Evolutionary conservation across 23 tunicate species (phyloP).

Genomic region (Ciona savignyi): DNA sequence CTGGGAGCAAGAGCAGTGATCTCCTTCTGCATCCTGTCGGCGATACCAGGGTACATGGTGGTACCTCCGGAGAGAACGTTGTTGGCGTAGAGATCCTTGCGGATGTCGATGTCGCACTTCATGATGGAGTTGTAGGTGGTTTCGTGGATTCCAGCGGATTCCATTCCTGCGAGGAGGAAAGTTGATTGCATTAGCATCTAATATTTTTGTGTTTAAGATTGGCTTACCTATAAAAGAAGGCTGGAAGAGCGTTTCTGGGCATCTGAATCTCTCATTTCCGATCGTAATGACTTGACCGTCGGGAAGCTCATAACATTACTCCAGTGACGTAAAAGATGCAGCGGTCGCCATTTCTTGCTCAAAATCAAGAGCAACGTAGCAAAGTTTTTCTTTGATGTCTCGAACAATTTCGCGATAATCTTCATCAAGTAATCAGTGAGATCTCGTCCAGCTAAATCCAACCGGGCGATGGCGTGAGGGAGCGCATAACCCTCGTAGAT

Average conservation of each 20-base stretch:
- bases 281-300: conserved; percentile 97
- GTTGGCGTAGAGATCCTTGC: conserved; percentile 94
- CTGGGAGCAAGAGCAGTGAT: conserved; percentile 98
- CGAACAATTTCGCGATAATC: conserved; percentile 95
- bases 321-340: conserved; percentile 84
- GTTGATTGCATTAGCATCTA: too few relatives aligned
- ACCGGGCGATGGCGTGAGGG: conserved; percentile 96
- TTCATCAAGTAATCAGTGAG: conserved; percentile 95
- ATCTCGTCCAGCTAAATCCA: conserved; percentile 98
- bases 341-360: conserved; percentile 99
- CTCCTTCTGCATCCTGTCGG: conserved; percentile 98
- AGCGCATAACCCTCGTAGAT: conserved; percentile 98
- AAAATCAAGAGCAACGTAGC: conserved; percentile 98
- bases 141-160: conserved; percentile 90
- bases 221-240: conserved; percentile 83
- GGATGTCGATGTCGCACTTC: conserved; percentile 95
- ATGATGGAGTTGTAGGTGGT: conserved; percentile 97
- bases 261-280: conserved; percentile 84
- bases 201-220: too few relatives aligned
- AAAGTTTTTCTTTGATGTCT: conserved; percentile 95
- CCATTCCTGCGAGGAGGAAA: too few relatives aligned
- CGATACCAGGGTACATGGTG: conserved; percentile 97
- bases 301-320: conserved; percentile 94
- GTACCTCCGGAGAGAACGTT: conserved; percentile 94
- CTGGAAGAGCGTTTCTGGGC: conserved; percentile 82